These are phyloP conservation scores for Xanthostigma xanthostigma DNA, from an alignment of 2,888 invertebrate genomes.

Conservation along the genomic window DNA sequence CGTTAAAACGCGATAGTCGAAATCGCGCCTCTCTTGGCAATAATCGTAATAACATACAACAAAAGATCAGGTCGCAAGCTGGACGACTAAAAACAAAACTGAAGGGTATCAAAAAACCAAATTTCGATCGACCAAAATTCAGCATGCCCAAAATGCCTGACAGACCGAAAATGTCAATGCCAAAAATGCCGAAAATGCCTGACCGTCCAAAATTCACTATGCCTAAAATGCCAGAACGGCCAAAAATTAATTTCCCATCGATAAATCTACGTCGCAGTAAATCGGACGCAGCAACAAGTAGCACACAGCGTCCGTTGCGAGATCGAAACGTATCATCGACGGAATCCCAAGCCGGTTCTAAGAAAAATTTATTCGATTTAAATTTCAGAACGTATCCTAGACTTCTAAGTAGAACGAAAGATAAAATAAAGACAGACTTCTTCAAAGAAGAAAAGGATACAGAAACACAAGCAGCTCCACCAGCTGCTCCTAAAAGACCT, in stretches of 20 bases:
- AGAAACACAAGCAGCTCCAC: conserved; percentile 33
- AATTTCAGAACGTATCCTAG: conserved; percentile 69
- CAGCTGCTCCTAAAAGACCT: conserved; percentile 37
- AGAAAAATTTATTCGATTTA: conserved; percentile 47
- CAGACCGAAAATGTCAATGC: conserved; percentile 32
- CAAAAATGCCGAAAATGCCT: conserved; percentile 29
- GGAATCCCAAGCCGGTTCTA: conserved; percentile 34
- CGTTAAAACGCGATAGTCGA: conserved; percentile 37
- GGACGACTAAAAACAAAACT: conserved; percentile 55
- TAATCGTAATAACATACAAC: conserved; percentile 9
- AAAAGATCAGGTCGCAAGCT: conserved; percentile 50
- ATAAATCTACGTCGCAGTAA: conserved; percentile 29
- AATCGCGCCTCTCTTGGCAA: conserved; percentile 7
- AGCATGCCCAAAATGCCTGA: conserved; percentile 36
- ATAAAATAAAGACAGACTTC: conserved; percentile 29
- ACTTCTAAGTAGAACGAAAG: conserved; percentile 34
- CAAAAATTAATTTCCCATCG: conserved; percentile 32
- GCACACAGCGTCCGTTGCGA: conserved; percentile 24
- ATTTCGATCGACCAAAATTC: conserved; percentile 39
- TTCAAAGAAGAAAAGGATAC: conserved; percentile 15
- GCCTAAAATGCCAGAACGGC: conserved; percentile 31
- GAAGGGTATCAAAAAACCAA: conserved; percentile 42
- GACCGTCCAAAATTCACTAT: conserved; percentile 24
- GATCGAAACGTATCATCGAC: conserved; percentile 32
- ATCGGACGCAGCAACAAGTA: conserved; percentile 24